Base-by-base conservation (phyloP, 2,113 vertebrate species). In the Sarotherodon lohbergeri region DNA sequence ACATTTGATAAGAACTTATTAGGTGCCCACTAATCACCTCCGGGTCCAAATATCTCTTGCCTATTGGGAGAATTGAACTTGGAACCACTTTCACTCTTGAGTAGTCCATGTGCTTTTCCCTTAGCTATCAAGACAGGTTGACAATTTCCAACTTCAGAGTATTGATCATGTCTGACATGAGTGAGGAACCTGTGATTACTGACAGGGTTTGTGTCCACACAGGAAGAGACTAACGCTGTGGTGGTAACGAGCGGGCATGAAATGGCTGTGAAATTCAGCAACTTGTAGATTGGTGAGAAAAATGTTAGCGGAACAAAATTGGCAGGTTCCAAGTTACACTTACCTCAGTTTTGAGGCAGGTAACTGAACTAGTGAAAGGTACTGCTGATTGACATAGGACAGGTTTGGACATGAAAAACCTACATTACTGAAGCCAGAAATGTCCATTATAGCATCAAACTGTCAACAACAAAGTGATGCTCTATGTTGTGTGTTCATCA, bases 331-430 rank as follows among this genome's bases (percentile, higher is more conserved):
- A 39, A 17, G 22, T 29, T 48, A 73, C 14, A 27, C 68, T 27
- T 46, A 17, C 2, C 22, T 27, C 24, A 48, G 0, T 17, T 48
- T 29, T 46, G 13, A 76, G 22, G 14, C 9, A 17, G 22, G 39
- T 22, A 24, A 16, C 13, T 43, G 2, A 43, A 71, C 19, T 14
- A 24, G 36, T 43, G n/a, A 43, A 41, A 24, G 13, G 39, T 41
- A 0, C 13, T 0, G 13, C 13, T 71, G 66, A 24, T 14, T 43
- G n/a, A 43, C 66, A 16, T 3, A 8, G 12, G 66, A 36, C 61
- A 36, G 61, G 12, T 22, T 14, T 41, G 36, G 36, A 24, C 41
- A 68, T 41, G 3, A 1, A 24, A 68, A 68, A 68, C 12, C 12
- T 71, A 4, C 36, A 24, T 22, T 43, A 43, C 63, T 24, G 36